Conservation (phyloP, 2,888 invertebrate genomes). For the Hetaerina titia region DNA sequence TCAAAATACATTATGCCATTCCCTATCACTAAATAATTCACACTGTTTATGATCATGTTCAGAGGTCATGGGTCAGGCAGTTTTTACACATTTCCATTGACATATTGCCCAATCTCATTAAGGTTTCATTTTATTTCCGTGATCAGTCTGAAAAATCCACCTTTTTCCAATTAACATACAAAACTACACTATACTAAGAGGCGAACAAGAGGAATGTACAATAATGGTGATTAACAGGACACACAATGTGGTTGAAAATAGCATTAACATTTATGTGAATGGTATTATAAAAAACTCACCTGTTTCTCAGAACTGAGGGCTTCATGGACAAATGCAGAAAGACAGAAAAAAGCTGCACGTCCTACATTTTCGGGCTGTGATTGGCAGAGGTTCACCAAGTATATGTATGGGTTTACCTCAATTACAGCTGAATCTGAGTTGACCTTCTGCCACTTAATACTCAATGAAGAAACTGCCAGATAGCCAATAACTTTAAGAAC, state of each 20-base stretch:
- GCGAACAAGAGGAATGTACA: no score
- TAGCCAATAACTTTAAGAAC: slow-evolving; percentile 37
- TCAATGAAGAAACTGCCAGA: slow-evolving; percentile 9
- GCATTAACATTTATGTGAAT: no score
- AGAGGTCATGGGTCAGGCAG: no score
- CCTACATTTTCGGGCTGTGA: slow-evolving; percentile 44
- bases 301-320: background rate
- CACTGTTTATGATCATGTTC: no score
- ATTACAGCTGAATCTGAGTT: background rate
- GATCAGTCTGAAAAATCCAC: no score
- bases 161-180: no score
- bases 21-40: no score
- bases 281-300: background rate
- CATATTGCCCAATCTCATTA: no score
- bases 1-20: no score
- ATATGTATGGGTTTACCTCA: background rate
- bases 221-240: background rate
- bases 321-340: slow-evolving; percentile 32
- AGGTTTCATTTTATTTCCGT: no score
- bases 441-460: background rate
- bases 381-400: slow-evolving; percentile 29
- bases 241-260: background rate
- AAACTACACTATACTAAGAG: no score
- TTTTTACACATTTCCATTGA: no score
- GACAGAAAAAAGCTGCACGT: slow-evolving; percentile 41